Conservation (phyloP, 2,888 invertebrate species). For the Fragum sueziense region DNA sequence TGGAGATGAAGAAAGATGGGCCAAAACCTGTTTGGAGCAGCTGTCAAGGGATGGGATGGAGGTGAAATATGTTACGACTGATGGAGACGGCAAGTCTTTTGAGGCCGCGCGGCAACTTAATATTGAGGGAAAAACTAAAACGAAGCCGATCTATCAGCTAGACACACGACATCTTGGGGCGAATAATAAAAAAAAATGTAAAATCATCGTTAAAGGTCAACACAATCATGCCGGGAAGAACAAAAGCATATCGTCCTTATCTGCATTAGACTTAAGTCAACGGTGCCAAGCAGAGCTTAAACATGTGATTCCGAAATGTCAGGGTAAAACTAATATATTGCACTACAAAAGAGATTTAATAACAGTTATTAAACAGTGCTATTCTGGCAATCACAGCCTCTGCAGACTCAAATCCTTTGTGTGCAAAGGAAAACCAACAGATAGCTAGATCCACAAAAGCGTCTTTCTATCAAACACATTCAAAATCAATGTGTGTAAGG, state of each 20-base stretch:
- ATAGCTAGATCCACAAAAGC: constrained; percentile 2
- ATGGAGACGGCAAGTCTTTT: too few species aligned
- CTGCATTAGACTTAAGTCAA: constrained; percentile 1
- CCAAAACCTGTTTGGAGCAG: not conserved
- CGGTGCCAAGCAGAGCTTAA: constrained; percentile 4
- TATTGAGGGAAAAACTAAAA: not conserved
- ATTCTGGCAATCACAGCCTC: constrained; percentile 3
- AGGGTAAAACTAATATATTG: not conserved
- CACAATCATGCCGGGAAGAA: constrained; percentile 16
- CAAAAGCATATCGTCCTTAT: not conserved
- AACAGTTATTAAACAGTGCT: constrained; percentile 7
- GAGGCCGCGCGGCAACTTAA: constrained; percentile 17
- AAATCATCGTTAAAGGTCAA: not conserved
- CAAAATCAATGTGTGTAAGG: not conserved
- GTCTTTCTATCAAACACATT: too few species aligned
- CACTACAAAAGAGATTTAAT: not conserved
- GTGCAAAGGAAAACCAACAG: not conserved
- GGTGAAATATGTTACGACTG: too few species aligned
- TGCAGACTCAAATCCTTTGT: not conserved
- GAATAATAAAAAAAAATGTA: constrained; percentile 7
- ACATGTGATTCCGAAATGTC: too few species aligned
- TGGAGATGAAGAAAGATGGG: constrained; percentile 14
- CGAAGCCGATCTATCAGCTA: not conserved
- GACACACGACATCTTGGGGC: constrained; percentile 14
- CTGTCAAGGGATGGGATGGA: not conserved